phyloP scores from a whole-genome alignment of 2,113 vertebrate species.

The Bos taurus region ARS-UCD2.0 NC_037356.1:12575001-12575500 shows the following conservation, averaged over 20 bases:
- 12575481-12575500: background rate
- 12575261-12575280: background rate
- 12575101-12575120: background rate
- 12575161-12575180: background rate
- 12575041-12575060: slow-evolving; percentile 17
- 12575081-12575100: background rate
- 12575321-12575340: background rate
- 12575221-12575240: background rate
- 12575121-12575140: background rate
- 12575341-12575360: background rate
- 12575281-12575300: background rate
- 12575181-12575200: background rate
- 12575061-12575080: background rate
- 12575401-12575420: background rate
- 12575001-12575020: background rate
- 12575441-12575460: background rate
- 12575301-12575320: background rate
- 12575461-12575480: background rate
- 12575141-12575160: background rate
- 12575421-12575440: background rate
- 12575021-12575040: background rate
- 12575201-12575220: background rate
- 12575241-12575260: background rate
- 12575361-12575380: background rate
- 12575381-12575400: background rate